Evolutionary conservation across 2,113 vertebrate genomes (phyloP).

Genomic region (Ophiodon elongatus): DNA sequence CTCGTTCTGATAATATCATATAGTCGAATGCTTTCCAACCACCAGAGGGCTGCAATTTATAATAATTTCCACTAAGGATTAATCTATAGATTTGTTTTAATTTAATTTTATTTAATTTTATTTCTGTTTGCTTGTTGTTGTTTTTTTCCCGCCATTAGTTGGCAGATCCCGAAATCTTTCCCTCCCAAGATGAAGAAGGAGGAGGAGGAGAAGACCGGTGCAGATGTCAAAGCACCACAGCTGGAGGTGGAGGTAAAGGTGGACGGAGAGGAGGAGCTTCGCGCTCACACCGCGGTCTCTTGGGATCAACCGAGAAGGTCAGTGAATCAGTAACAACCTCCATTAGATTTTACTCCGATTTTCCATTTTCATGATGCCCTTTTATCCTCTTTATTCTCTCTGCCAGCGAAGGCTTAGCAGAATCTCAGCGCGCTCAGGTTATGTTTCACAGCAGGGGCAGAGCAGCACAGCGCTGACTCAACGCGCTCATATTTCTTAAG

Average conservation of each 20-base stretch:
- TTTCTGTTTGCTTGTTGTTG: neutral
- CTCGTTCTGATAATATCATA: constrained; percentile 7
- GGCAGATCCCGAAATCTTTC: constrained; percentile 49
- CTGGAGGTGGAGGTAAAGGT: constrained; percentile 53
- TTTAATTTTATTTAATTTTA: no score
- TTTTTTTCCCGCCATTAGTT: constrained; percentile 48
- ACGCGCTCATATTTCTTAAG: constrained; percentile 34
- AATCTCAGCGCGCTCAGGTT: constrained; percentile 44
- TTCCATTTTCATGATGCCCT: constrained; percentile 15
- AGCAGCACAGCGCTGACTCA: constrained; percentile 39
- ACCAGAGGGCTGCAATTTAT: neutral
- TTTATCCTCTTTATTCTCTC: constrained; percentile 32
- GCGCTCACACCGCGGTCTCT: constrained; percentile 27
- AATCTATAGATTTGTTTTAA: neutral
- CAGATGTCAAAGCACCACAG: constrained; percentile 36
- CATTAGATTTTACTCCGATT: constrained; percentile 40
- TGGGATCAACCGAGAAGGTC: constrained; percentile 80
- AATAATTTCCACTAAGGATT: neutral
- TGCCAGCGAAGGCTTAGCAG: constrained; percentile 22
- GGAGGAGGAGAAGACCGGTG: constrained; percentile 1
- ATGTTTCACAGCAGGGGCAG: constrained; percentile 45
- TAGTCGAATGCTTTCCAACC: neutral
- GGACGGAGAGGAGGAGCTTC: constrained; percentile 47
- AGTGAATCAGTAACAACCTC: constrained; percentile 40
- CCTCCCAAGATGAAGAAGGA: constrained; percentile 16